These are phyloP conservation scores for Pseudolaguvia tuberculata DNA, from an alignment of 2,113 vertebrate genomes.

Conservation along the genomic window DNA sequence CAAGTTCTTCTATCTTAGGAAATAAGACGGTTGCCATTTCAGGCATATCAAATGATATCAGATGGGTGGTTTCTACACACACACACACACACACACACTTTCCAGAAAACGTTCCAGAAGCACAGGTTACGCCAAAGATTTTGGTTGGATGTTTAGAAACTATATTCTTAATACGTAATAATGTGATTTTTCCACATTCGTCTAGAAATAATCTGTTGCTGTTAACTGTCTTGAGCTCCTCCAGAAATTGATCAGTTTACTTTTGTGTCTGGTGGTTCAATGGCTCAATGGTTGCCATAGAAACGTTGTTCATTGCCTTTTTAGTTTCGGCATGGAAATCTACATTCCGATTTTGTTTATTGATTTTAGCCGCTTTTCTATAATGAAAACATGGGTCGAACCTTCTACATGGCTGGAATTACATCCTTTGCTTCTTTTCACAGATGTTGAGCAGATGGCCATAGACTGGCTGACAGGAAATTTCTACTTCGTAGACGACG, in stretches of 20 bases:
- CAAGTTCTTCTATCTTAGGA: background rate
- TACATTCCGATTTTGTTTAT: background rate
- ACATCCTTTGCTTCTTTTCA: background rate
- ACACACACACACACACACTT: no score
- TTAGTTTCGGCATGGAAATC: no score
- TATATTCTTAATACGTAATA: no score
- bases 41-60: background rate
- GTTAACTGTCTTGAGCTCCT: no score
- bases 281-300: background rate
- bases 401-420: background rate
- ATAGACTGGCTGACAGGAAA: conserved; percentile 98
- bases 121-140: background rate
- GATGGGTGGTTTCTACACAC: background rate
- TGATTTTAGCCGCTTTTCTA: background rate
- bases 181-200: no score
- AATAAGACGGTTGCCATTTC: background rate
- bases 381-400: background rate
- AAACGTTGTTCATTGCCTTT: background rate
- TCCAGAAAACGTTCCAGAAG: background rate
- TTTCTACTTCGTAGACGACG: conserved; percentile 97
- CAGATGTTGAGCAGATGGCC: conserved; percentile 98
- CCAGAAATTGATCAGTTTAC: background rate
- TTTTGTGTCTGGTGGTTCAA: background rate
- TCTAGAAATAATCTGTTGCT: background rate
- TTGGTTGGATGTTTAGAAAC: background rate